Evolutionary conservation across 2,888 invertebrate genomes (phyloP).

Genomic region (Myopa testacea): DNA sequence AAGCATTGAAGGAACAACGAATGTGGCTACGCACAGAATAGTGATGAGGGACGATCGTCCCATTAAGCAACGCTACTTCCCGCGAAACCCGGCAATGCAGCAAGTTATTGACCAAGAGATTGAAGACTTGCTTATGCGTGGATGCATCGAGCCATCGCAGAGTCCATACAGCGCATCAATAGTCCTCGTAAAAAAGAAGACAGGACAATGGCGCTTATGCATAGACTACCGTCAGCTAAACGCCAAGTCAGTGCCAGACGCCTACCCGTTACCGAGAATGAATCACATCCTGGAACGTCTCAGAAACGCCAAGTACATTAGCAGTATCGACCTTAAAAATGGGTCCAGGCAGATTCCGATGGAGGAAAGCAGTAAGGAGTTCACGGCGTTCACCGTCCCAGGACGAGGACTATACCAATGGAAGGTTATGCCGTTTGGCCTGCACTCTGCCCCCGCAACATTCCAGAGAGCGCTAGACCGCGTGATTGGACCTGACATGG

Average conservation of each 20-base stretch:
- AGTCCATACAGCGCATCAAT: slow-evolving; percentile 10
- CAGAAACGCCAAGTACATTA: too few relatives aligned
- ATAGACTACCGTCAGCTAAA: slow-evolving; percentile 8
- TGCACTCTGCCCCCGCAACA: slow-evolving; percentile 18
- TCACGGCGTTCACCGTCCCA: too few relatives aligned
- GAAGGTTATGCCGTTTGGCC: slow-evolving; percentile 25
- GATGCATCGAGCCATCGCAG: background rate
- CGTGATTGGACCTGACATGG: slow-evolving; percentile 11
- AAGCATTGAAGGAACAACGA: background rate
- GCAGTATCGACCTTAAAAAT: too few relatives aligned
- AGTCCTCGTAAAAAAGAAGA: slow-evolving; percentile 7
- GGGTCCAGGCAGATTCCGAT: too few relatives aligned
- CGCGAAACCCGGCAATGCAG: background rate
- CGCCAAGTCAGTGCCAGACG: background rate
- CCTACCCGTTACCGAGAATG: background rate
- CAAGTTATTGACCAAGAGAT: slow-evolving; percentile 2
- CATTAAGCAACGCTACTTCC: slow-evolving; percentile 15
- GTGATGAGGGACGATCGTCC: background rate
- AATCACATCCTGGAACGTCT: background rate
- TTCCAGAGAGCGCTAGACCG: slow-evolving; percentile 16
- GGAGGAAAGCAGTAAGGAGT: too few relatives aligned
- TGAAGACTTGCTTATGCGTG: background rate
- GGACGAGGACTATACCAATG: background rate
- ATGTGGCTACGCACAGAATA: background rate
- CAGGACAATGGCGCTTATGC: slow-evolving; percentile 4